Percentiles rank a stretch among this genome's conserved stretches.
These are phyloP conservation scores for Neelides folsomi DNA, from an alignment of 2,888 invertebrate genomes.

Conservation along the genomic window DNA sequence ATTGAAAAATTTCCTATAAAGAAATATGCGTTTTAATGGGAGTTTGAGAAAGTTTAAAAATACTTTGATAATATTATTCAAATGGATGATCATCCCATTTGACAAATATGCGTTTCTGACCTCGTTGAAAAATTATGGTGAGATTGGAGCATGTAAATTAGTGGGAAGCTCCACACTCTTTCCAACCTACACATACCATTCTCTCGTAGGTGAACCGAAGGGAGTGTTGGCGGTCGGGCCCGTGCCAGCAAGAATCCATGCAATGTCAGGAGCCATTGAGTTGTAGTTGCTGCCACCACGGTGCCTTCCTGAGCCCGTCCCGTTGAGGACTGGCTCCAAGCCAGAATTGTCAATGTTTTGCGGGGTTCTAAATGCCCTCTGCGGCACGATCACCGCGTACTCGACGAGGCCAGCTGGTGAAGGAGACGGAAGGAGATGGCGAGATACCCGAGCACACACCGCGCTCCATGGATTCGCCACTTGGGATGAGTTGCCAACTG, in stretches of 20 bases:
- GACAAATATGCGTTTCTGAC: too few relatives aligned
- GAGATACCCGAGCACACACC: conserved; percentile 57
- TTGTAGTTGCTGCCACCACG: conserved; percentile 6
- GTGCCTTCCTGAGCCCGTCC: conserved; percentile 24
- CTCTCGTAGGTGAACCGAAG: conserved; percentile 7
- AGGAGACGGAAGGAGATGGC: conserved; percentile 58
- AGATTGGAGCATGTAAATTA: too few relatives aligned
- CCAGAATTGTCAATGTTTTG: background rate
- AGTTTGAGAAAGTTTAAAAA: too few relatives aligned
- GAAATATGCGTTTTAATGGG: too few relatives aligned
- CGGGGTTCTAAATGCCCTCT: background rate
- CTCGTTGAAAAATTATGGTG: too few relatives aligned
- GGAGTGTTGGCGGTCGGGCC: conserved; percentile 48
- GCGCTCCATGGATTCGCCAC: conserved; percentile 44
- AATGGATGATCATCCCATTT: too few relatives aligned
- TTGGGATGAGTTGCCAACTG: background rate
- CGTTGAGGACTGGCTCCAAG: conserved; percentile 18
- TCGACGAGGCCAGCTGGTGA: conserved; percentile 58
- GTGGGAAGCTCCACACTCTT: too few relatives aligned
- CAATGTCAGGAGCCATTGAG: conserved; percentile 51
- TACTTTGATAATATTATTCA: too few relatives aligned
- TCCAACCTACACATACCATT: too few relatives aligned
- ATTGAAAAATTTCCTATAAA: too few relatives aligned
- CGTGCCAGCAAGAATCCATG: conserved; percentile 58
- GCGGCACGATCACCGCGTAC: conserved; percentile 54